These are phyloP conservation scores for Hesperia comma DNA, from an alignment of 2,888 invertebrate genomes.

Conservation along the genomic window DNA sequence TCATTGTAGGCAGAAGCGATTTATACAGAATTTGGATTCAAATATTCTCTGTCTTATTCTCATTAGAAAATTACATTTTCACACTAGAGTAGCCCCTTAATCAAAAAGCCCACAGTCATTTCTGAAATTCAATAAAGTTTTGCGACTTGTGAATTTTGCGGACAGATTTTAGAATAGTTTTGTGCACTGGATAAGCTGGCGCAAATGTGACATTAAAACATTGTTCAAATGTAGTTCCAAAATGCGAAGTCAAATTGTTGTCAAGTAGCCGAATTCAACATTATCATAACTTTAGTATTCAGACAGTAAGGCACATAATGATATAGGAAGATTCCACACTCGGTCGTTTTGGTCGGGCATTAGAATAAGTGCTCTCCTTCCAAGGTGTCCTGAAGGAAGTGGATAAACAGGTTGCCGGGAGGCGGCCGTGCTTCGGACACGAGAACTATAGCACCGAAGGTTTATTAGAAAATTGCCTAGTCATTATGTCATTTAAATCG, in stretches of 20 bases:
- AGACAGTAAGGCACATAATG: constrained; percentile 12
- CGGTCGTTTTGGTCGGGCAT: constrained; percentile 40
- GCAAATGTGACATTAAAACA: neutral
- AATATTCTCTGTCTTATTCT: neutral
- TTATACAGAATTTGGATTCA: neutral
- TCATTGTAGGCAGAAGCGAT: neutral
- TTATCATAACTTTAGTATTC: neutral
- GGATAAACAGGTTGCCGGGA: constrained; percentile 75
- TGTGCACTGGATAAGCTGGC: too few relatives aligned
- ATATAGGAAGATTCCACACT: constrained; percentile 32
- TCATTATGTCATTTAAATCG: constrained; percentile 85
- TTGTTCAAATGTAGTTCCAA: neutral
- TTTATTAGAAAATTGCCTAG: constrained; percentile 84
- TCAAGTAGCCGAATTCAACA: neutral
- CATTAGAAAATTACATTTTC: neutral
- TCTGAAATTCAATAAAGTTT: neutral
- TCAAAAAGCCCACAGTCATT: neutral
- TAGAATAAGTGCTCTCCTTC: constrained; percentile 51
- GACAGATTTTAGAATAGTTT: neutral
- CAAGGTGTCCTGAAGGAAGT: constrained; percentile 78
- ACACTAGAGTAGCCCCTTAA: neutral
- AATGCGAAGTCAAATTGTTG: neutral
- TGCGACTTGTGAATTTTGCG: neutral
- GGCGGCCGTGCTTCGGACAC: constrained; percentile 69
- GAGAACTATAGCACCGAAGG: constrained; percentile 78